Evolutionary conservation across 2,113 vertebrate species (phyloP).

Genomic region (Plotosus lineatus): DNA sequence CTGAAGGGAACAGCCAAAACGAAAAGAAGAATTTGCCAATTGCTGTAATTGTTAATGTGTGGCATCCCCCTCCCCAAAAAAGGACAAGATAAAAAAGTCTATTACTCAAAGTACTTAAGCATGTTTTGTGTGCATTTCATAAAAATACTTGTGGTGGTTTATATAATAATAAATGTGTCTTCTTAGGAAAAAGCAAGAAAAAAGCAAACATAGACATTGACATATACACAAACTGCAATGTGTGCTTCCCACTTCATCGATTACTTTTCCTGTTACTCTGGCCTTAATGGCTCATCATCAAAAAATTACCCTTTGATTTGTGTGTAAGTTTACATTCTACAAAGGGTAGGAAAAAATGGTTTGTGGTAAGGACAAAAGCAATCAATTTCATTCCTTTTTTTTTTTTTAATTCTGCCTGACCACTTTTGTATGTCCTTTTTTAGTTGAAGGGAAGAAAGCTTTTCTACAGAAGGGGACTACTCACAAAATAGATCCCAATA

Average conservation of each 20-base stretch:
- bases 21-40: too few relatives aligned
- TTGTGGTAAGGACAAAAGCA: constrained; percentile 33
- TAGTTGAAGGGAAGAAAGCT: constrained; percentile 35
- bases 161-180: constrained; percentile 9
- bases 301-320: constrained; percentile 56
- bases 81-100: too few relatives aligned
- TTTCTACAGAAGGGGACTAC: constrained; percentile 55
- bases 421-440: constrained; percentile 46
- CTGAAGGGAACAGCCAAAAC: too few relatives aligned
- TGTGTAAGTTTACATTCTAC: constrained; percentile 47
- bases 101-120: background rate
- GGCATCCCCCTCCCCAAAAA: too few relatives aligned
- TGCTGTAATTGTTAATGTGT: too few relatives aligned
- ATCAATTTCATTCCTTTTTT: constrained; percentile 52
- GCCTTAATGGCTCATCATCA: constrained; percentile 56
- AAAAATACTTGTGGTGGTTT: background rate
- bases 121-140: background rate
- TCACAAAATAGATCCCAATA: constrained; percentile 51
- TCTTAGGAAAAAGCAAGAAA: background rate
- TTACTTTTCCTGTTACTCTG: constrained; percentile 27
- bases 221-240: background rate
- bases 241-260: constrained; percentile 29
- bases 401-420: constrained; percentile 31
- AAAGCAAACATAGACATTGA: background rate
- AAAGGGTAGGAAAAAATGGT: constrained; percentile 26